These are phyloP conservation scores for Junonia oenone DNA, from an alignment of 2,888 invertebrate species.

Conservation along the genomic window DNA sequence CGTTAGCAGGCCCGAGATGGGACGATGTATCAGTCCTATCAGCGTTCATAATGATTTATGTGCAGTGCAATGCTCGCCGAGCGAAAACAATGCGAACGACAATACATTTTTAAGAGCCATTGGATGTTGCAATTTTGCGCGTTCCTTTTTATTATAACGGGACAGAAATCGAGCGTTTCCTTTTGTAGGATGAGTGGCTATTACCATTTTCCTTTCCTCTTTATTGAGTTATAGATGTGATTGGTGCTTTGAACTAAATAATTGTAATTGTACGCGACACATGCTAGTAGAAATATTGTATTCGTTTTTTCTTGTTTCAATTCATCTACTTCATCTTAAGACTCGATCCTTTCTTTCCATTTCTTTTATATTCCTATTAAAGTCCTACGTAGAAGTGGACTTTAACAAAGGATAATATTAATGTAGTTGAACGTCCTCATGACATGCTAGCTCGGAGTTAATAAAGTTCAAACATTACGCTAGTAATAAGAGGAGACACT, in stretches of 20 bases:
- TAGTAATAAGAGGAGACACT: not conserved
- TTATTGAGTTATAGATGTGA: not conserved
- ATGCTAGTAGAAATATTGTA: not conserved
- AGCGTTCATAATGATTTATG: slow-evolving; percentile 50
- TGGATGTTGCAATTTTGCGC: slow-evolving; percentile 4
- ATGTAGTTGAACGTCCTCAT: not conserved
- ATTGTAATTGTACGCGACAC: not conserved
- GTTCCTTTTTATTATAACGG: slow-evolving; percentile 1
- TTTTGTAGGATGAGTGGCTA: slow-evolving; percentile 8
- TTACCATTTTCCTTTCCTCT: slow-evolving; percentile 1
- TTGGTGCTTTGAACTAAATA: not conserved
- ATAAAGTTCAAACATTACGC: not conserved
- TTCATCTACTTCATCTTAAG: not conserved
- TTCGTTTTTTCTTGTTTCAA: not conserved
- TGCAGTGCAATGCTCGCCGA: slow-evolving; percentile 40
- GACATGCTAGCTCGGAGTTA: not conserved
- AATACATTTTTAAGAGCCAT: slow-evolving; percentile 5
- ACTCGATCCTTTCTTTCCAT: not conserved
- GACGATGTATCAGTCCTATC: slow-evolving; percentile 44
- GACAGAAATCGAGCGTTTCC: slow-evolving; percentile 9
- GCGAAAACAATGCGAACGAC: slow-evolving; percentile 33
- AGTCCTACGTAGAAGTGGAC: not conserved
- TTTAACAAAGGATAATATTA: not conserved
- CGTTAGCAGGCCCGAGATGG: slow-evolving; percentile 42
- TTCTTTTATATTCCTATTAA: not conserved